Conservation (phyloP, 1,140 invertebrate species). For the Forficula auricularia region DNA sequence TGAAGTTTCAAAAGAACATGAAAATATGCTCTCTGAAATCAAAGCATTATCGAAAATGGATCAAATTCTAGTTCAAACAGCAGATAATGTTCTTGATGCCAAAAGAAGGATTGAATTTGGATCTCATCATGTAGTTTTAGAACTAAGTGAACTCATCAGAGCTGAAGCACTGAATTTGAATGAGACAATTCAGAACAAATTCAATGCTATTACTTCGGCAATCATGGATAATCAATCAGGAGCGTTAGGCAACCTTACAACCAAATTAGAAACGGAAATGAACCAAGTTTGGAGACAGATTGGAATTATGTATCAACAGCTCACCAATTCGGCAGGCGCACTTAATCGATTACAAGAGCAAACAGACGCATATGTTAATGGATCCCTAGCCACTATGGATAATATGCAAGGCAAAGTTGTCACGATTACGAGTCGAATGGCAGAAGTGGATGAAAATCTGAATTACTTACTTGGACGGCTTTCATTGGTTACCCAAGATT, state of each 20-base stretch:
- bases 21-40: conserved; percentile 34
- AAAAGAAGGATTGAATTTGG: conserved; percentile 71
- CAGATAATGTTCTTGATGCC: conserved; percentile 65
- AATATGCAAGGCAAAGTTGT: conserved; percentile 62
- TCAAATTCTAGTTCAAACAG: conserved; percentile 61
- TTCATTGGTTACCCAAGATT: conserved; percentile 67
- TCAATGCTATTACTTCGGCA: conserved; percentile 45
- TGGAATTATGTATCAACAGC: conserved; percentile 71
- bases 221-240: conserved; percentile 57
- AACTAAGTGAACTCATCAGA: conserved; percentile 52
- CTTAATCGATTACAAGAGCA: conserved; percentile 59
- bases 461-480: conserved; percentile 68
- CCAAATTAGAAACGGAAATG: conserved; percentile 63
- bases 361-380: conserved; percentile 63
- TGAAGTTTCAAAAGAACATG: conserved; percentile 36
- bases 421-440: conserved; percentile 58
- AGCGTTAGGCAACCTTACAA: conserved; percentile 53
- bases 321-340: conserved; percentile 52
- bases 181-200: conserved; percentile 44
- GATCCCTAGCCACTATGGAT: conserved; percentile 60
- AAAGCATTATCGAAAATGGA: conserved; percentile 50
- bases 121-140: conserved; percentile 66
- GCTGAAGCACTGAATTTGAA: conserved; percentile 46
- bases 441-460: conserved; percentile 64
- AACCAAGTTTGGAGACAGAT: conserved; percentile 68